Conservation (phyloP, 2,888 invertebrate genomes). For the Oscheius sp. region DNA sequence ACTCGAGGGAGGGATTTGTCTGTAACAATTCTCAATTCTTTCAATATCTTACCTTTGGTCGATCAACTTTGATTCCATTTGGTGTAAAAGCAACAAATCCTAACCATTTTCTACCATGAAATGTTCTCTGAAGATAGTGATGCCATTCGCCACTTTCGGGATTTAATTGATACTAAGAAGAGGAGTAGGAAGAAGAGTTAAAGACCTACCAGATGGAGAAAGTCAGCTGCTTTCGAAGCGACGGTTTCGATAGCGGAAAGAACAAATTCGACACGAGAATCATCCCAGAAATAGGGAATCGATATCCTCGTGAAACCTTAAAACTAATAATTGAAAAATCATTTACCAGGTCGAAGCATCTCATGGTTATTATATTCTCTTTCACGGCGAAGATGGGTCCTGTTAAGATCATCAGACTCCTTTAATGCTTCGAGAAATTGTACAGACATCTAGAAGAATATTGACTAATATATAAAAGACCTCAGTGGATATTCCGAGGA, state of each 20-base stretch:
- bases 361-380: slow-evolving; percentile 72
- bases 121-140: slow-evolving; percentile 81
- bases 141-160: slow-evolving; percentile 89
- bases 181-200: not conserved
- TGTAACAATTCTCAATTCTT: not conserved
- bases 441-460: slow-evolving; percentile 75
- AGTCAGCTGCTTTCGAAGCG: slow-evolving; percentile 86
- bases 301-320: slow-evolving; percentile 87
- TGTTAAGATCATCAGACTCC: slow-evolving; percentile 76
- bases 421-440: slow-evolving; percentile 80
- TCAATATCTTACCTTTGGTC: slow-evolving; percentile 28
- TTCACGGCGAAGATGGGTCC: slow-evolving; percentile 73
- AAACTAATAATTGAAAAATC: too few species aligned
- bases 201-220: slow-evolving; percentile 77
- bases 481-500: slow-evolving; percentile 83
- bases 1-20: slow-evolving; percentile 2
- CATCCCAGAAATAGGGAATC: slow-evolving; percentile 85
- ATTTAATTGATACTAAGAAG: slow-evolving; percentile 81
- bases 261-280: slow-evolving; percentile 78
- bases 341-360: slow-evolving; percentile 75
- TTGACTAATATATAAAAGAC: slow-evolving; percentile 1
- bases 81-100: slow-evolving; percentile 81
- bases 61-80: slow-evolving; percentile 79
- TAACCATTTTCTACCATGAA: slow-evolving; percentile 85
- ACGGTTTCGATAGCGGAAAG: slow-evolving; percentile 84